Percentiles rank a stretch among this genome's conserved stretches.
Evolutionary conservation across 2,797 vertebrate species (phyloP).

Genomic region (Geotrypetes seraphini): DNA sequence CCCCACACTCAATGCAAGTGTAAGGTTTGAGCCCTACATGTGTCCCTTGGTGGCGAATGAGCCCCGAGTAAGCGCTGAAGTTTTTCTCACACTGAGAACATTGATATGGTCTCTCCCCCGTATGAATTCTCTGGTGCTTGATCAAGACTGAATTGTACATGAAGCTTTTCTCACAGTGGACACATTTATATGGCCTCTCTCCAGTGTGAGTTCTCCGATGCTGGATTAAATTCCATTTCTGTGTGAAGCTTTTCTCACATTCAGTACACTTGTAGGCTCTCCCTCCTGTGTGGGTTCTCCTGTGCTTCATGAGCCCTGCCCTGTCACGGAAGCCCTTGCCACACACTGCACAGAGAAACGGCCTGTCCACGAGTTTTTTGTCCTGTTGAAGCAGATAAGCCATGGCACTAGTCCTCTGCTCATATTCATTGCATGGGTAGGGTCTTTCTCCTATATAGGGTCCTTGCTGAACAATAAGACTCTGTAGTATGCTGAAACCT

Average conservation of each 20-base stretch:
- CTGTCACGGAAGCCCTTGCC: constrained; percentile 75
- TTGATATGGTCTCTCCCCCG: too few relatives aligned
- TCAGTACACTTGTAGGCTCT: constrained; percentile 71
- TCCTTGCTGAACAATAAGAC: constrained; percentile 67
- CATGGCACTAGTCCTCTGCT: constrained; percentile 72
- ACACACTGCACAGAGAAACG: constrained; percentile 76
- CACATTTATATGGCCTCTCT: constrained; percentile 63
- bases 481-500: too few relatives aligned
- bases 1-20: too few relatives aligned
- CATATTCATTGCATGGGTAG: constrained; percentile 62
- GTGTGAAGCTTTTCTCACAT: constrained; percentile 80
- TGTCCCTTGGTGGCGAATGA: too few relatives aligned
- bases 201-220: constrained; percentile 75
- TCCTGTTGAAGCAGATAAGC: constrained; percentile 70
- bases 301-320: constrained; percentile 79
- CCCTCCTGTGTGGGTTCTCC: constrained; percentile 71
- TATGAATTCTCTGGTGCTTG: constrained; percentile 70
- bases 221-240: constrained; percentile 78
- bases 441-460: constrained; percentile 71
- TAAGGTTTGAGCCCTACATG: too few relatives aligned
- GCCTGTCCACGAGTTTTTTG: constrained; percentile 68
- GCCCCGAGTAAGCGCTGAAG: too few relatives aligned
- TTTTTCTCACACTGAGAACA: too few relatives aligned
- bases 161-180: constrained; percentile 68
- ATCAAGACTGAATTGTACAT: constrained; percentile 74